phyloP scores from a whole-genome alignment of 2,113 vertebrate species.

The Dromas ardeola region DNA sequence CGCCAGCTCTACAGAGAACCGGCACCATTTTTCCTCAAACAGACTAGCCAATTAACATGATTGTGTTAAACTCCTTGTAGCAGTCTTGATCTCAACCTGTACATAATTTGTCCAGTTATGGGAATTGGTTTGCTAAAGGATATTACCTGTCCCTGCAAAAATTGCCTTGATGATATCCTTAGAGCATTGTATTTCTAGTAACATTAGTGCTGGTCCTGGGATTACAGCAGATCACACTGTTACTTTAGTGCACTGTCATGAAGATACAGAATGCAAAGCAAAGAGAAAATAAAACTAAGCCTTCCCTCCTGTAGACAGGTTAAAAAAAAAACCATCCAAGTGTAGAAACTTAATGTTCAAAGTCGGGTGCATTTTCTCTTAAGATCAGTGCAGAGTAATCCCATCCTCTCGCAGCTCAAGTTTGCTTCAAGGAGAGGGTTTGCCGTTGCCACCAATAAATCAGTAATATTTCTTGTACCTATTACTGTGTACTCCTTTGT shows the following conservation, averaged over 20 bases:
- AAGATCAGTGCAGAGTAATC: not conserved
- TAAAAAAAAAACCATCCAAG: no score
- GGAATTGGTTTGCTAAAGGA: not conserved
- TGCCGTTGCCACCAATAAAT: not conserved
- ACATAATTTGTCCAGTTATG: not conserved
- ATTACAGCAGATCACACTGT: not conserved
- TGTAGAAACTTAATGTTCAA: not conserved
- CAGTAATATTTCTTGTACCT: not conserved
- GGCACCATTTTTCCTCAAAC: not conserved
- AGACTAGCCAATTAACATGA: not conserved
- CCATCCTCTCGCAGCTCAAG: not conserved
- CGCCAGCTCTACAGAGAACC: not conserved
- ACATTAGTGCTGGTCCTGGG: not conserved
- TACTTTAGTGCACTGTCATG: not conserved
- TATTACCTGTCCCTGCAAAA: not conserved
- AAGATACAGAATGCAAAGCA: not conserved
- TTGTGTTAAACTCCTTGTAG: fast-evolving
- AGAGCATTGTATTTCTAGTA: not conserved
- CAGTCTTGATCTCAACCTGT: not conserved
- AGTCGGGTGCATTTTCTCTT: not conserved
- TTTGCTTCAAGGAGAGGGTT: not conserved
- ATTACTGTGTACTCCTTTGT: not conserved
- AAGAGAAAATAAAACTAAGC: not conserved
- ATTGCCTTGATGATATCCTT: not conserved
- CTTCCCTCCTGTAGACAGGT: not conserved